Conservation (phyloP, 2,888 invertebrate species). For the Hydrotaea diabolus region DNA sequence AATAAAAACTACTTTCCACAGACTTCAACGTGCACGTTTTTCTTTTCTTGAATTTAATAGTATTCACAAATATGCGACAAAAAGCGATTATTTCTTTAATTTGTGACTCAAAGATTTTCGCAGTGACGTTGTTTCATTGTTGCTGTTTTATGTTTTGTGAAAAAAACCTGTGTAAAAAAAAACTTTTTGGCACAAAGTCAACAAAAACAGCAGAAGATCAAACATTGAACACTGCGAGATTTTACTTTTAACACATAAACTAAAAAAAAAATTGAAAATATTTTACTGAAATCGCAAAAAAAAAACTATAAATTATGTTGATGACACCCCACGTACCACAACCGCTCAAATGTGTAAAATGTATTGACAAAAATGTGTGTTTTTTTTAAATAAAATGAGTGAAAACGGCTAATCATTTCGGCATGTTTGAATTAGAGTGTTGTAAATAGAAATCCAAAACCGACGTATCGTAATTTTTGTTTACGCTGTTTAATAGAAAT, state of each 20-base stretch:
- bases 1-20: too few relatives aligned
- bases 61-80: background rate
- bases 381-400: too few relatives aligned
- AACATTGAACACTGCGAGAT: background rate
- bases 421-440: too few relatives aligned
- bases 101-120: background rate
- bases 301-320: slow-evolving; percentile 4
- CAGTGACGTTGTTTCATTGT: slow-evolving; percentile 17
- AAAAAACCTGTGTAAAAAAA: slow-evolving; percentile 9
- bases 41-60: background rate
- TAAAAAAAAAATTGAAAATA: slow-evolving; percentile 1
- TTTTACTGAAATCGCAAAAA: background rate
- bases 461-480: too few relatives aligned
- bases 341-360: background rate
- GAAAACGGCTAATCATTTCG: too few relatives aligned
- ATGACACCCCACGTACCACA: background rate
- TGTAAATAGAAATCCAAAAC: too few relatives aligned
- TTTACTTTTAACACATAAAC: background rate
- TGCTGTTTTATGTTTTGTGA: background rate
- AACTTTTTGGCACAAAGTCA: background rate
- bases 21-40: background rate
- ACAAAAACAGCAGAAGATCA: background rate
- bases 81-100: background rate
- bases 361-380: too few relatives aligned
- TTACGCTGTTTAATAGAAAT: too few relatives aligned